Evolutionary conservation across 2,113 vertebrate species (phyloP).

Genomic region (Brienomyrus longianalis): DNA sequence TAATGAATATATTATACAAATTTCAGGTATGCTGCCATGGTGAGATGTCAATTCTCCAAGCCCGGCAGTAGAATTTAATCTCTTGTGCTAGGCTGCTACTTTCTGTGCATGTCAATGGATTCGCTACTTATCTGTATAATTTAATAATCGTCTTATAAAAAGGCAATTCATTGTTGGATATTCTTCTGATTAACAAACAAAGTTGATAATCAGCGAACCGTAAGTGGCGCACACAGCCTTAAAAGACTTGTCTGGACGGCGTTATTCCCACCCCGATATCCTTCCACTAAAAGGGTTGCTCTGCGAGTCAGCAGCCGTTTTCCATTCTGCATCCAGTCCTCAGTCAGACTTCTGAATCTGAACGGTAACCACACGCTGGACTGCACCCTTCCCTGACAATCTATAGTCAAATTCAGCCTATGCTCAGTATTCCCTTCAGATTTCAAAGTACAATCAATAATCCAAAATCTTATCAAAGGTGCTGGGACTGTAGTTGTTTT

Average conservation of each 20-base stretch:
- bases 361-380: not conserved
- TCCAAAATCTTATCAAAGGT: not conserved
- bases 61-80: not conserved
- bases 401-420: not conserved
- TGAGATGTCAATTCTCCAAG: not conserved
- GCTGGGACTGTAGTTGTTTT: not conserved
- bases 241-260: not conserved
- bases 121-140: not conserved
- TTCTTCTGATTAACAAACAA: not conserved
- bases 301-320: slow-evolving; percentile 20
- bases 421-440: not conserved
- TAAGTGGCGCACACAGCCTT: slow-evolving; percentile 7
- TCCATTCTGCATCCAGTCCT: not conserved
- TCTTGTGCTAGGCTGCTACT: not conserved
- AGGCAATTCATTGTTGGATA: not conserved
- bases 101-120: not conserved
- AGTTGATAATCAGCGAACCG: not conserved
- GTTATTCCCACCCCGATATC: slow-evolving; percentile 22
- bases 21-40: not conserved
- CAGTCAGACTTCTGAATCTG: not conserved
- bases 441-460: not conserved
- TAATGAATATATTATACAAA: not conserved
- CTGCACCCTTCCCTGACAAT: not conserved
- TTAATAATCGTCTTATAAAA: not conserved
- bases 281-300: not conserved